Percentiles rank a stretch among this genome's conserved stretches.
These are phyloP conservation scores for Maniola jurtina DNA, from an alignment of 1,140 invertebrate genomes.

Conservation along the genomic window DNA sequence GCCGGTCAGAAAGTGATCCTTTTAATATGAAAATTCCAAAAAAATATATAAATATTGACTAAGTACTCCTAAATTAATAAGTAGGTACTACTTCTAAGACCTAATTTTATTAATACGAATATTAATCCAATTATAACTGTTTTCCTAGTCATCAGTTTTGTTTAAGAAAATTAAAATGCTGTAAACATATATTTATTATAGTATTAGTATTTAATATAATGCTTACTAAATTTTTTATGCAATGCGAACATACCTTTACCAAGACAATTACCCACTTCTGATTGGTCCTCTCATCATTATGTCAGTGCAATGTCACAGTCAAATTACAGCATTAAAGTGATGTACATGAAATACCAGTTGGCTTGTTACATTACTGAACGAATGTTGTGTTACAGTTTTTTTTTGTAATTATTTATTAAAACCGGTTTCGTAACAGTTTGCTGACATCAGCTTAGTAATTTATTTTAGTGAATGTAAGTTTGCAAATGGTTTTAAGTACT, in stretches of 20 bases:
- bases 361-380: neutral
- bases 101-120: no score
- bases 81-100: no score
- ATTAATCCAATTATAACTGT: no score
- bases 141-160: no score
- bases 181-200: no score
- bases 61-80: no score
- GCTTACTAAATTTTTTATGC: no score
- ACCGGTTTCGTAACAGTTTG: neutral
- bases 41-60: no score
- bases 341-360: neutral
- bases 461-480: neutral
- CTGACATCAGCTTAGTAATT: neutral
- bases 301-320: neutral
- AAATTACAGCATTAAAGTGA: neutral
- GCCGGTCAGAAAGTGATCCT: no score
- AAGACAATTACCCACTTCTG: neutral
- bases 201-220: neutral
- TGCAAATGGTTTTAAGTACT: neutral
- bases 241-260: neutral
- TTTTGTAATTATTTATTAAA: conserved; percentile 3
- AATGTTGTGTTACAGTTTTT: neutral
- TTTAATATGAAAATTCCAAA: no score
- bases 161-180: no score
- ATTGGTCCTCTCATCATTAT: neutral